Evolutionary conservation across 1,140 invertebrate species (phyloP), one percentile per base, ranked within the genome.

Genomic region (Pachyrhynchus sulphureomaculatus): DNA sequence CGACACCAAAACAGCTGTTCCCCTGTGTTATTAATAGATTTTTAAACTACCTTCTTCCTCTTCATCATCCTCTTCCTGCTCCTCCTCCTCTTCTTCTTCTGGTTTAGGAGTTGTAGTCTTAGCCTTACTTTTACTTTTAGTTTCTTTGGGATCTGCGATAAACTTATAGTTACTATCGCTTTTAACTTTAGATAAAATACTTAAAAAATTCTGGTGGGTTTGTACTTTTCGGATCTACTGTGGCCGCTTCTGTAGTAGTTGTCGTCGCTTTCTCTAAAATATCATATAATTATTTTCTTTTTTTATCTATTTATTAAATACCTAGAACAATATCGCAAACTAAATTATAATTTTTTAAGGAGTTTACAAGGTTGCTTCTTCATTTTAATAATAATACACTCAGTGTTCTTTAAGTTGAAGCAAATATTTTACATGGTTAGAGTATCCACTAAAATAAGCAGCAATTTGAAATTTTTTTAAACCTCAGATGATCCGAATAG

Each of bases 141-240:
- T 52, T 42, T 66, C 67, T 20, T 68, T 65, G 9, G 64, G 61
- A 48, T 75, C 69, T 49, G 65, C 67, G 23, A 75, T 72, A 13
- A 58, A 17, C 57, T 69, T 71, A 47, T 76, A 76, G 36, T 44
- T 58, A n/a, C 52, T 45, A 55, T 66, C 64, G 4, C 37, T 57
- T 41, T 64, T 67, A 15, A 76, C 44, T 65, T 71, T 72, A 0
- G 64, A 47, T 41, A 76, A 54, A 48, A 76, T 65, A 36, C n/a
- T 44, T 68, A 20, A 76, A 52, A 68, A 72, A 76, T 59, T 72
- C 69, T 6, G 73, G 71, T 5, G 68, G 64, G 6, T 53, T 58
- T 8, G 72, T 72, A 29, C 66, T 62, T 52, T 63, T 58, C 4
- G 62, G 36, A 12, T 41, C 58, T 17, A 44, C 36, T 2, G 65